These are phyloP conservation scores for Heliconius nattereri DNA, from an alignment of 1,140 invertebrate species.

Conservation along the genomic window DNA sequence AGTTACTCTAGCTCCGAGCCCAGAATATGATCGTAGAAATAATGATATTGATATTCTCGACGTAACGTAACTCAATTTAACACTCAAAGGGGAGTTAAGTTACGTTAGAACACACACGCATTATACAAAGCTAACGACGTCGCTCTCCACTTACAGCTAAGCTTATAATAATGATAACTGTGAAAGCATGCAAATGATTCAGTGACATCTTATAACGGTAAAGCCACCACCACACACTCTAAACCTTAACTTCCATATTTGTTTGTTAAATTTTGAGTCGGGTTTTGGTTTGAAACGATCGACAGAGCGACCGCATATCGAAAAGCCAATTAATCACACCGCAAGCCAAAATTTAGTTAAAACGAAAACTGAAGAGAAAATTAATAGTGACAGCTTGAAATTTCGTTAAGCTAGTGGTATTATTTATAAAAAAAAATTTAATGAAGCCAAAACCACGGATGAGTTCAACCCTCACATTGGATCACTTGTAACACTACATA, in stretches of 20 bases:
- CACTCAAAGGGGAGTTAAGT: slow-evolving; percentile 22
- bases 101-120: slow-evolving; percentile 46
- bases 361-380: slow-evolving; percentile 75
- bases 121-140: slow-evolving; percentile 65
- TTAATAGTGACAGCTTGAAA: slow-evolving; percentile 76
- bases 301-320: slow-evolving; percentile 42
- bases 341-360: slow-evolving; percentile 78
- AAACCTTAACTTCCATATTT: slow-evolving; percentile 77
- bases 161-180: slow-evolving; percentile 73
- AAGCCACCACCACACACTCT: slow-evolving; percentile 81
- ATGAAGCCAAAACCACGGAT: slow-evolving; percentile 81
- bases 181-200: slow-evolving; percentile 77
- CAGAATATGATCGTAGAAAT: slow-evolving; percentile 37
- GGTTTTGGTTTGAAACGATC: slow-evolving; percentile 51
- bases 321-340: slow-evolving; percentile 80
- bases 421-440: slow-evolving; percentile 71
- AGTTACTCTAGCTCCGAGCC: slow-evolving; percentile 65
- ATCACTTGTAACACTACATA: slow-evolving; percentile 19
- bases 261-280: slow-evolving; percentile 76
- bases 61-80: slow-evolving; percentile 17
- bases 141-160: slow-evolving; percentile 64
- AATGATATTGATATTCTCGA: slow-evolving; percentile 26
- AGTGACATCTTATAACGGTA: slow-evolving; percentile 67
- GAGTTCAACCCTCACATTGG: slow-evolving; percentile 53
- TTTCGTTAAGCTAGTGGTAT: slow-evolving; percentile 79